Evolutionary conservation across 37 sponge, comb jelly and placozoan species (phyloP), one percentile per base, ranked within the genome.

Genomic region (Agelas oroides): DNA sequence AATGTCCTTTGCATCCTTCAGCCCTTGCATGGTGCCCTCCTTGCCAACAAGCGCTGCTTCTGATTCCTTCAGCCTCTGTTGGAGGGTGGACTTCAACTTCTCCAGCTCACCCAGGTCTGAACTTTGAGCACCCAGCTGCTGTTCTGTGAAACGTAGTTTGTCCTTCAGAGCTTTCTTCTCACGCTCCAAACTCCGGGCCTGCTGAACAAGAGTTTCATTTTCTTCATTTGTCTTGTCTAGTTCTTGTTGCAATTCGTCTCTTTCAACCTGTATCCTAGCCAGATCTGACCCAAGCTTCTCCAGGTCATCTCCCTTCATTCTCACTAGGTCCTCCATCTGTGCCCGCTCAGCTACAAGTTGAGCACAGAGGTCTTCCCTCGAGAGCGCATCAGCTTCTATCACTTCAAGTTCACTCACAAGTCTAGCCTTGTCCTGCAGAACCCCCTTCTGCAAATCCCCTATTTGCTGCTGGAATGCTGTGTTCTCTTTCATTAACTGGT

Each of bases 381-480:
- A 86, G 24, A 83, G 68, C 23, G 89, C 83, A 59, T 86, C 90
- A 21, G 90, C 94, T 73, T 93, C 90, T 34, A 93, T 93, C 1
- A 66, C 87, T 52, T 93, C 94, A 31, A 93, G 69, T 57, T 89
- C 77, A 53, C 71, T 79, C 56, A 93, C 94, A 31, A 93, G 78
- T 28, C 66, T 32, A 1, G 86, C 90, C 46, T 93, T 93, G 81
- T 93, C 94, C 58, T 79, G 81, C 52, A 89, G 54, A 3, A 93
- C 53, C 18, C 82, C 90, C 46, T 72, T 63, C 70, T 86, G 94
- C 21, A 93, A 63, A 12, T 89, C 79, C n/a, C 66, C 53, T 0
- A 93, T 46, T 52, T 89, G 86, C 40, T 89, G 78, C 61, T 83
- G 81, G 38, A 87, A 71, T 30, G 77, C 28, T 16, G 72, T 71